Evolutionary conservation across 30 jellyfish, hydroid and myxozoan species (phyloP).

Genomic region (Aurelia aurita complex sp. Pacific): DNA sequence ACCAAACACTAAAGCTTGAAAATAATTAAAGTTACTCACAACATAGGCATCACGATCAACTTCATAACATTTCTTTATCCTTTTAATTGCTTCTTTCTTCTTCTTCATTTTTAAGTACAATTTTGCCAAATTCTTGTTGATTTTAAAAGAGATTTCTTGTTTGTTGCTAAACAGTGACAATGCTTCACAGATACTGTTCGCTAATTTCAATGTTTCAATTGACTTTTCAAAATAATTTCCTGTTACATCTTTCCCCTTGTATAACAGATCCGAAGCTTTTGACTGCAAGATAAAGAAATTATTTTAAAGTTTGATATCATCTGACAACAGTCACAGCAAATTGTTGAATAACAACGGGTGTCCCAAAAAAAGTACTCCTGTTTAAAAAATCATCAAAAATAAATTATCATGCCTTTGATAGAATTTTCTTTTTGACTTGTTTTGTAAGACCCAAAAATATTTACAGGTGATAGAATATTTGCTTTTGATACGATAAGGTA

Average conservation of each 20-base stretch:
- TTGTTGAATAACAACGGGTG: no score
- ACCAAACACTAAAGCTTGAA: neutral
- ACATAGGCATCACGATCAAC: constrained; percentile 8
- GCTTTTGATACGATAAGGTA: no score
- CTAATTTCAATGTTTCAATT: neutral
- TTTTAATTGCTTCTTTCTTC: constrained; percentile 10
- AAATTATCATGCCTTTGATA: no score
- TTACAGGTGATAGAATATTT: no score
- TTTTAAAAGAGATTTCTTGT: neutral
- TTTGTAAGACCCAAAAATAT: no score
- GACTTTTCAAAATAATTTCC: neutral
- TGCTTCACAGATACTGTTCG: neutral
- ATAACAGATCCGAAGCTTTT: neutral
- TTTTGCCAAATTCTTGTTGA: constrained; percentile 17
- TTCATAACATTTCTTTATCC: constrained; percentile 5
- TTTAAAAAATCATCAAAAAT: no score
- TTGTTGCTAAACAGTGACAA: neutral
- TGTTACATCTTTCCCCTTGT: neutral
- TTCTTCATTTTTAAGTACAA: constrained; percentile 3
- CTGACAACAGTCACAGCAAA: no score
- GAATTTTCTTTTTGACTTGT: no score
- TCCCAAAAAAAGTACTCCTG: no score
- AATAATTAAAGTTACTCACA: constrained; percentile 1
- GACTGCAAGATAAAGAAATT: neutral
- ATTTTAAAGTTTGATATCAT: no score